phyloP scores from a whole-genome alignment of 2,797 vertebrate species.

The Platalea minor region DNA sequence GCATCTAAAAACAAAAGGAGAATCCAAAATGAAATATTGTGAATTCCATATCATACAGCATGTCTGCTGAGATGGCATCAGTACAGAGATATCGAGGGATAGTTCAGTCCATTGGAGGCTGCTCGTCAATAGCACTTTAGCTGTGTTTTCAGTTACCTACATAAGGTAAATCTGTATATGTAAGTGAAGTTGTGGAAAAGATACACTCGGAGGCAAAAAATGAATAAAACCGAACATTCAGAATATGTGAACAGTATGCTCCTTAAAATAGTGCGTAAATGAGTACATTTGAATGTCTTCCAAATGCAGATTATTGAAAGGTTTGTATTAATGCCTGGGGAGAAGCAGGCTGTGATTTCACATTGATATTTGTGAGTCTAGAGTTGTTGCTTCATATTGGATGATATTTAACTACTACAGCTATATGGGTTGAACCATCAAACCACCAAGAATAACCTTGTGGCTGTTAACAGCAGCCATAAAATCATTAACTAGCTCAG shows the following conservation, averaged over 20 bases:
- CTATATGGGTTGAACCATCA: neutral
- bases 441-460: neutral
- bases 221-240: neutral
- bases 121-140: fast-evolving
- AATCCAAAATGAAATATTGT: neutral
- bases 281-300: neutral
- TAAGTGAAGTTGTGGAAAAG: neutral
- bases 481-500: neutral
- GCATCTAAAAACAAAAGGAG: neutral
- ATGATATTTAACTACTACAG: neutral
- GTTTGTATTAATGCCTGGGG: neutral
- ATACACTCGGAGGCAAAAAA: neutral
- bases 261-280: neutral
- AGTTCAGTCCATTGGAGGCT: neutral
- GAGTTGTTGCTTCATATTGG: neutral
- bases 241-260: neutral
- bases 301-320: neutral
- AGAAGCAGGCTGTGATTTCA: neutral
- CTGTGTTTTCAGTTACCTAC: neutral
- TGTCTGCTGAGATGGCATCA: neutral
- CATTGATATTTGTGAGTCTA: neutral
- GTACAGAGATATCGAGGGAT: neutral
- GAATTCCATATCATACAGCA: fast-evolving
- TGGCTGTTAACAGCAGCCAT: neutral
- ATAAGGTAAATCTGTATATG: neutral